Percentiles rank a stretch among this genome's conserved stretches.
Conservation (phyloP, 2,113 vertebrate species). For the Petrocephalus microphthalmus region DNA sequence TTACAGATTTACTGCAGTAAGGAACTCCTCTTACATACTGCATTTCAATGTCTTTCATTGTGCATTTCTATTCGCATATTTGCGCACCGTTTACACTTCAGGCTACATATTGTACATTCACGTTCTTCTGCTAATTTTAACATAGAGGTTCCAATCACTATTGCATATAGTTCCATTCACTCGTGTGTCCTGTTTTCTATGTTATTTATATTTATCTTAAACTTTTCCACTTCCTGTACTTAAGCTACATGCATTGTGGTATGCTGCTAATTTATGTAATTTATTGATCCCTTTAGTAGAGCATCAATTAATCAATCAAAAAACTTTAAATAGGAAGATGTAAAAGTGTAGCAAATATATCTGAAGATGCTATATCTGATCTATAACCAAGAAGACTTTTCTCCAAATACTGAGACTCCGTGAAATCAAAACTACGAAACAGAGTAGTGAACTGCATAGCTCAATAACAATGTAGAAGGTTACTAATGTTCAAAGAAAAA, state of each 20-base stretch:
- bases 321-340: neutral
- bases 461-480: neutral
- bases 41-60: neutral
- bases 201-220: neutral
- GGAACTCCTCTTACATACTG: neutral
- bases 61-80: neutral
- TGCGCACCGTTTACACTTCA: neutral
- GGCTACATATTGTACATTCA: neutral
- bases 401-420: neutral
- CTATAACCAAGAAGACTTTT: neutral
- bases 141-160: neutral
- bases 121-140: neutral
- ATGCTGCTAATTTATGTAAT: neutral
- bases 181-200: neutral
- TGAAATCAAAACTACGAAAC: neutral
- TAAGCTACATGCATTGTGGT: neutral
- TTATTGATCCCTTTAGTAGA: neutral
- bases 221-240: neutral
- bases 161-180: neutral
- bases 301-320: neutral
- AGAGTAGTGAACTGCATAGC: neutral
- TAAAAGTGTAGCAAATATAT: neutral
- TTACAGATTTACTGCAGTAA: neutral
- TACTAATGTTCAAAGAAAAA: constrained; percentile 14
- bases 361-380: neutral